A percentile compares a stretch with the other conserved stretches of the same genome.
These are phyloP conservation scores for Sipha flava DNA, from an alignment of 1,140 invertebrate species.

Conservation along the genomic window DNA sequence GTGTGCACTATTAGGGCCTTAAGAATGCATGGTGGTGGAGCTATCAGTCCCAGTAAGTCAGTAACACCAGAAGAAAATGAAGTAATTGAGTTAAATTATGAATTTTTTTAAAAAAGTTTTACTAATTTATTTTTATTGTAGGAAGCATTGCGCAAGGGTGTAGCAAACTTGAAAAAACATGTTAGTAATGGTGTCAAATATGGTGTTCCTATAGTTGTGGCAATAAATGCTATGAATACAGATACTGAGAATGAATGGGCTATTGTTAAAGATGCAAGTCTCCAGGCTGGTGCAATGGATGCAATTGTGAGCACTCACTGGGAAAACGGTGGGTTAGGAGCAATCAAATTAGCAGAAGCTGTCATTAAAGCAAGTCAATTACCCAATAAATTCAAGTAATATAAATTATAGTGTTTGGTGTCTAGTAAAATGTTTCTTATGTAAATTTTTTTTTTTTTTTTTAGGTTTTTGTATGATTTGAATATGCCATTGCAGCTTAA, in stretches of 20 bases:
- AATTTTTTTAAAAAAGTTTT: not conserved
- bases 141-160: slow-evolving; percentile 75
- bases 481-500: slow-evolving; percentile 72
- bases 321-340: slow-evolving; percentile 83
- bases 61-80: slow-evolving; percentile 74
- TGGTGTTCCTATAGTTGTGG: slow-evolving; percentile 91
- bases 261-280: slow-evolving; percentile 62
- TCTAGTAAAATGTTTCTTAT: not conserved
- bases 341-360: slow-evolving; percentile 73
- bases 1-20: slow-evolving; percentile 89
- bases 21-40: slow-evolving; percentile 97
- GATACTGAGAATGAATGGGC: slow-evolving; percentile 81
- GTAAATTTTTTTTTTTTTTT: not conserved
- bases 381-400: slow-evolving; percentile 40
- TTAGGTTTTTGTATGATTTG: slow-evolving; percentile 74
- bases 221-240: slow-evolving; percentile 78
- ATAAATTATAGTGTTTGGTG: not conserved
- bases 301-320: slow-evolving; percentile 86
- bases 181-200: slow-evolving; percentile 86
- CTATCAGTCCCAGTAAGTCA: slow-evolving; percentile 73
- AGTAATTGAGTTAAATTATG: slow-evolving; percentile 60
- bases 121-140: slow-evolving; percentile 42
- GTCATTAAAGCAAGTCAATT: slow-evolving; percentile 66
- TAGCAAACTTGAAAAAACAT: slow-evolving; percentile 87
- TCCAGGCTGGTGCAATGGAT: slow-evolving; percentile 67